Conservation (phyloP, 2,113 vertebrate genomes). For the Diglossa brunneiventris region DNA sequence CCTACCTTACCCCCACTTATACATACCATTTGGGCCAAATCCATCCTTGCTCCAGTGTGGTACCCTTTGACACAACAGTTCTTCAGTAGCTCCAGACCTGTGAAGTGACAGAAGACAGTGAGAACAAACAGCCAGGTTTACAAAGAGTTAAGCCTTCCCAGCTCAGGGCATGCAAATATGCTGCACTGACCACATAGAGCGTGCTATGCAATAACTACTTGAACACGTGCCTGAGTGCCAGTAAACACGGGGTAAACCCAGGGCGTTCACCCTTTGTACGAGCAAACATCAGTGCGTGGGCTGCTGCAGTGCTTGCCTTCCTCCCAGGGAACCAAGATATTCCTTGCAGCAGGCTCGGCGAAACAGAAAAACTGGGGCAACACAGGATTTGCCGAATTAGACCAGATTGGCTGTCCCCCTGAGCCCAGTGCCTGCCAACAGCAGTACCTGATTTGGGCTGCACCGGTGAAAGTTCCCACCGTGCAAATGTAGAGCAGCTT, state of each 20-base stretch:
- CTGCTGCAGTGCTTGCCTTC: not conserved
- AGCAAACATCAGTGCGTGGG: not conserved
- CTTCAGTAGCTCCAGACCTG: slow-evolving; percentile 78
- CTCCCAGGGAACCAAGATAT: not conserved
- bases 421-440: not conserved
- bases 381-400: slow-evolving; percentile 21
- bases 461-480: not conserved
- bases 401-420: slow-evolving; percentile 28
- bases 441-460: slow-evolving; percentile 14
- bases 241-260: slow-evolving; percentile 26
- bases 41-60: slow-evolving; percentile 54
- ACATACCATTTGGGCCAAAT: slow-evolving; percentile 71
- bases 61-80: slow-evolving; percentile 77
- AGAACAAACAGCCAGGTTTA: not conserved
- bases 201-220: not conserved
- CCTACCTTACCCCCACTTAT: not conserved
- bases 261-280: slow-evolving; percentile 32
- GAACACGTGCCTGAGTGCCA: not conserved
- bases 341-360: not conserved
- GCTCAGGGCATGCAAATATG: not conserved
- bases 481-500: slow-evolving; percentile 27
- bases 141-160: not conserved
- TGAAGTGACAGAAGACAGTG: not conserved
- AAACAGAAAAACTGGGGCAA: slow-evolving; percentile 49
- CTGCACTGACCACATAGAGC: not conserved